These are phyloP conservation scores for Pelvicachromis taeniatus DNA, from an alignment of 2,113 vertebrate species.

Conservation along the genomic window DNA sequence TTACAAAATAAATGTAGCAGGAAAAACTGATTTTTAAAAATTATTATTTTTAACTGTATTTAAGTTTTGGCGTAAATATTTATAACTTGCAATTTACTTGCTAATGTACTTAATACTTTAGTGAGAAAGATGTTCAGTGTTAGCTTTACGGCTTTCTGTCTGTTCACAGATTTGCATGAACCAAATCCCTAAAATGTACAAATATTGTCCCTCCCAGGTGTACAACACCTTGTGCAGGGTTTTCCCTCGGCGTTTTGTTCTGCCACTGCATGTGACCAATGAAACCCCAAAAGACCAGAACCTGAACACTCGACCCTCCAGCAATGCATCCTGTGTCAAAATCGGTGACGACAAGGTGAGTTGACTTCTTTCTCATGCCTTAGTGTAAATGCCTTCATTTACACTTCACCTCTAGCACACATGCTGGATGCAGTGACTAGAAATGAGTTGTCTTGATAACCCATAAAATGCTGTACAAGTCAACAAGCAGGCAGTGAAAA, in stretches of 20 bases:
- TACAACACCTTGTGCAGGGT: conserved; percentile 68
- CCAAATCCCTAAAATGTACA: not conserved
- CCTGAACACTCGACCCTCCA: conserved; percentile 76
- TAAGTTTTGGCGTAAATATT: not conserved
- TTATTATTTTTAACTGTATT: not conserved
- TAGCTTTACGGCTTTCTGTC: not conserved
- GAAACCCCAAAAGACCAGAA: conserved; percentile 73
- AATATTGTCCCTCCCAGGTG: conserved; percentile 59
- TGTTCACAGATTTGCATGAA: not conserved
- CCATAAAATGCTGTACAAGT: not conserved
- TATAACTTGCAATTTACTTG: too few relatives aligned
- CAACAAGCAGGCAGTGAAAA: not conserved
- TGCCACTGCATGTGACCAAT: conserved; percentile 77
- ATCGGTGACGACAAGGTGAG: conserved; percentile 76
- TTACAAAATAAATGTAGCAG: not conserved
- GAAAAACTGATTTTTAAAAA: not conserved
- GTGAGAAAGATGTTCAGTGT: not conserved
- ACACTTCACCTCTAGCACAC: not conserved
- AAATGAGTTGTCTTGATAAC: not conserved
- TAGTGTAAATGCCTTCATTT: not conserved
- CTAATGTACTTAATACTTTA: not conserved
- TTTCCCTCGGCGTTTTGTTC: conserved; percentile 86
- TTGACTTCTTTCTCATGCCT: not conserved
- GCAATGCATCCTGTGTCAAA: conserved; percentile 78
- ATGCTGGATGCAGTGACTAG: not conserved